Conservation (phyloP, 64 coral and sea anemone species). For the Pachyseris speciosa region DNA sequence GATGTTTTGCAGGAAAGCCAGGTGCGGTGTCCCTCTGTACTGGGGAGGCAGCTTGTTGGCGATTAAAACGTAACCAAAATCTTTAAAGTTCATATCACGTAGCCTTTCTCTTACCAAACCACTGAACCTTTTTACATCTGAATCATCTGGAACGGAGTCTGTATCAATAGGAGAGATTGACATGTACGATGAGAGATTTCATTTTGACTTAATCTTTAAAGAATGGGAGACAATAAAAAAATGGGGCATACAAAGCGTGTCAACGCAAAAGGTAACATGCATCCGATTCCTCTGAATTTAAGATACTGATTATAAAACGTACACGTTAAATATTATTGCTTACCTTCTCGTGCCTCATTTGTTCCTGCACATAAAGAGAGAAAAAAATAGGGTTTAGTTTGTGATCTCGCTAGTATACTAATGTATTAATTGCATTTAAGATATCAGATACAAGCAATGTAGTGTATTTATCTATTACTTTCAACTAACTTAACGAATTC, state of each 20-base stretch:
- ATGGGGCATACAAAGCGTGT: no score
- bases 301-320: background rate
- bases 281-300: no score
- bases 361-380: background rate
- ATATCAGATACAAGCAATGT: no score
- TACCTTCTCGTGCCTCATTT: background rate
- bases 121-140: slow-evolving; percentile 23
- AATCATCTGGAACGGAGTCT: slow-evolving; percentile 20
- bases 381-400: background rate
- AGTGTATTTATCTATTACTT: no score
- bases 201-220: background rate
- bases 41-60: slow-evolving; percentile 46
- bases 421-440: no score
- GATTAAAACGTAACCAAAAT: slow-evolving; percentile 40
- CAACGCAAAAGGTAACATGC: background rate
- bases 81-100: slow-evolving; percentile 46
- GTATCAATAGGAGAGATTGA: background rate
- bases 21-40: slow-evolving; percentile 29
- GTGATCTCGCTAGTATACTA: no score
- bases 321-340: background rate
- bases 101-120: slow-evolving; percentile 24
- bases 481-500: no score
- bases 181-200: background rate
- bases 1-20: slow-evolving; percentile 67
- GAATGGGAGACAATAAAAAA: no score